Conservation (phyloP, 1,140 invertebrate species). For the Zaprionus lachaisei region DNA sequence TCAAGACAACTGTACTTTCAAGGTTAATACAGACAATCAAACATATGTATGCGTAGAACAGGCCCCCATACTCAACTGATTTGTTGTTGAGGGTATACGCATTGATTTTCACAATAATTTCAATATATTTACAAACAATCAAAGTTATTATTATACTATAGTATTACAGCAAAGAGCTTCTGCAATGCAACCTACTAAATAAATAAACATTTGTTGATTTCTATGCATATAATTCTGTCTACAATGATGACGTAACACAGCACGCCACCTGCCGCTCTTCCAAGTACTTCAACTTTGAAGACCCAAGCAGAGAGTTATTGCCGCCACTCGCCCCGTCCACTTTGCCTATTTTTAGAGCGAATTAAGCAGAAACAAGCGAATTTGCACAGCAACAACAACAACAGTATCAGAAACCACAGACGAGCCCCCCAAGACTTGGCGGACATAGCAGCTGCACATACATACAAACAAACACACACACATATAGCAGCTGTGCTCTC, state of each 20-base stretch:
- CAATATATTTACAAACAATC: background rate
- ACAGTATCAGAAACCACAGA: conserved; percentile 21
- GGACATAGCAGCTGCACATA: conserved; percentile 34
- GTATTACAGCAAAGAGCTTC: background rate
- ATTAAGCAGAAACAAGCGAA: conserved; percentile 32
- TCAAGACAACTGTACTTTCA: background rate
- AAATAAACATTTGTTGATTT: background rate
- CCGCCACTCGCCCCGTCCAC: conserved; percentile 22
- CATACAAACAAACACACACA: conserved; percentile 5
- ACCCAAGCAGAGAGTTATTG: conserved; percentile 23
- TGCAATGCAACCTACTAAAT: background rate
- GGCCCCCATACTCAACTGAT: background rate
- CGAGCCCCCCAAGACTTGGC: conserved; percentile 64
- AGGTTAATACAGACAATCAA: background rate
- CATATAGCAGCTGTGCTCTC: conserved; percentile 24
- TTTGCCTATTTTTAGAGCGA: conserved; percentile 62
- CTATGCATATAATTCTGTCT: background rate
- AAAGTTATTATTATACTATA: background rate
- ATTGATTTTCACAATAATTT: background rate
- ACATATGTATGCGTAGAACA: background rate
- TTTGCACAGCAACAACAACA: conserved; percentile 17
- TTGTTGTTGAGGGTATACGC: background rate
- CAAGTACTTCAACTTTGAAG: conserved; percentile 32
- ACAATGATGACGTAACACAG: conserved; percentile 11
- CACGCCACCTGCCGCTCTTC: conserved; percentile 12